Conservation (phyloP, 1,140 invertebrate species). For the Lepidostoma basale region DNA sequence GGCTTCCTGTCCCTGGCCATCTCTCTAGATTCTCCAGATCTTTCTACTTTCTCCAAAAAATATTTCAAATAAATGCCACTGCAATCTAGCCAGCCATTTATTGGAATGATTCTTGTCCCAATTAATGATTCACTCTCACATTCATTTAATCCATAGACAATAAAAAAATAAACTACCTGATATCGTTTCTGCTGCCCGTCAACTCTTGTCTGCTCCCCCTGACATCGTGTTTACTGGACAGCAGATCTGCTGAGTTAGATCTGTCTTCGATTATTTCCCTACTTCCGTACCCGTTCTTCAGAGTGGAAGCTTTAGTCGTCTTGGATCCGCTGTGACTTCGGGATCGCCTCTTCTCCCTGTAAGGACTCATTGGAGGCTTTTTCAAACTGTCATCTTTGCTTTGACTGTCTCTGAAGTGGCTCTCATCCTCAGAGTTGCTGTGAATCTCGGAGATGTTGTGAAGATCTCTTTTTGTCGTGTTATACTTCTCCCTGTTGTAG, state of each 20-base stretch:
- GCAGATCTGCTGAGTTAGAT: constrained; percentile 53
- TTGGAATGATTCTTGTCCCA: too few species aligned
- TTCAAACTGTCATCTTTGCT: constrained; percentile 27
- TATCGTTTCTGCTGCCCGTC: constrained; percentile 48
- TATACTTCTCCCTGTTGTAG: constrained; percentile 41
- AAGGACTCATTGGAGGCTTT: constrained; percentile 58
- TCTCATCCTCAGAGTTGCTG: constrained; percentile 57
- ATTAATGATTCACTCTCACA: too few species aligned
- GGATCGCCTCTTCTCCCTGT: constrained; percentile 45
- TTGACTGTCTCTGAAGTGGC: constrained; percentile 51
- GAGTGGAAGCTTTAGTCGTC: constrained; percentile 50
- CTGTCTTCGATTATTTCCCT: constrained; percentile 50
- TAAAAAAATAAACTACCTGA: constrained; percentile 31
- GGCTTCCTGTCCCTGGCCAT: too few species aligned
- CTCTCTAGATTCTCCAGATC: too few species aligned
- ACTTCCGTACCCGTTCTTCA: constrained; percentile 46
- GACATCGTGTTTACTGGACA: constrained; percentile 53
- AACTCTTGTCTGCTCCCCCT: constrained; percentile 49
- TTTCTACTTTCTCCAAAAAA: too few species aligned
- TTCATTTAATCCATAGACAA: too few species aligned
- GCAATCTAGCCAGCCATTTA: too few species aligned
- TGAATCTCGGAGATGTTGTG: constrained; percentile 64
- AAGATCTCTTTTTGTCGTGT: constrained; percentile 60
- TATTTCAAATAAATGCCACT: too few species aligned
- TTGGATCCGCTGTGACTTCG: constrained; percentile 59